Evolutionary conservation across 2,888 invertebrate species (phyloP).

Genomic region (Agrotis puta): DNA sequence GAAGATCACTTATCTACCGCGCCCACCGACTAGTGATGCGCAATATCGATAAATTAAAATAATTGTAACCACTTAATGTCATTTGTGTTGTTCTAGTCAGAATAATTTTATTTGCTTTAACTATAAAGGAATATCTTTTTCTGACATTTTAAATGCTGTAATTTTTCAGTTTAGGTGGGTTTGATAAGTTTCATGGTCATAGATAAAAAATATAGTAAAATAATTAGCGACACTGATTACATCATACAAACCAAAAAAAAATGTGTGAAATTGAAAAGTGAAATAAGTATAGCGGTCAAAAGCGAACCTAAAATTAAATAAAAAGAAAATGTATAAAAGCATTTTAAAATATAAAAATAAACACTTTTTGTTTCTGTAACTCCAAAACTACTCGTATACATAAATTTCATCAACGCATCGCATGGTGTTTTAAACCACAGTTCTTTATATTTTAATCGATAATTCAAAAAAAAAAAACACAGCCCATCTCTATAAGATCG

Average conservation of each 20-base stretch:
- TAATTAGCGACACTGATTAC: too few relatives aligned
- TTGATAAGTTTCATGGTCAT: constrained; percentile 29
- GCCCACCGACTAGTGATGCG: constrained; percentile 84
- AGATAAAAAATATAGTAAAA: constrained; percentile 13
- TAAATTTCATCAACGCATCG: background rate
- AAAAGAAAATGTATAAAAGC: too few relatives aligned
- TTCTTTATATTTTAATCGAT: constrained; percentile 21
- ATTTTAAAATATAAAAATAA: background rate
- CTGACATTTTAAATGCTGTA: too few relatives aligned
- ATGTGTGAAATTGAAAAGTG: too few relatives aligned
- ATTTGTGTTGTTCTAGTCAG: constrained; percentile 32
- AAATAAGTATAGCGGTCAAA: too few relatives aligned
- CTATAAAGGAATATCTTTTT: too few relatives aligned
- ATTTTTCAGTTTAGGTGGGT: background rate
- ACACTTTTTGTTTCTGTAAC: too few relatives aligned
- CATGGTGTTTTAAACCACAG: background rate
- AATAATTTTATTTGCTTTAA: too few relatives aligned
- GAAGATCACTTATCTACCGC: constrained; percentile 89
- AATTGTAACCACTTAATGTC: constrained; percentile 19
- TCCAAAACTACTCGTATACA: background rate
- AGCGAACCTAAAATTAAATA: too few relatives aligned
- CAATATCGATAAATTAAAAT: constrained; percentile 56
- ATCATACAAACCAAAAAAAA: too few relatives aligned
- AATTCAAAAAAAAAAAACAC: background rate
- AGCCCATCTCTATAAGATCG: constrained; percentile 62